Evolutionary conservation across 2,797 vertebrate genomes (phyloP).

Genomic region (Perodicticus potto): DNA sequence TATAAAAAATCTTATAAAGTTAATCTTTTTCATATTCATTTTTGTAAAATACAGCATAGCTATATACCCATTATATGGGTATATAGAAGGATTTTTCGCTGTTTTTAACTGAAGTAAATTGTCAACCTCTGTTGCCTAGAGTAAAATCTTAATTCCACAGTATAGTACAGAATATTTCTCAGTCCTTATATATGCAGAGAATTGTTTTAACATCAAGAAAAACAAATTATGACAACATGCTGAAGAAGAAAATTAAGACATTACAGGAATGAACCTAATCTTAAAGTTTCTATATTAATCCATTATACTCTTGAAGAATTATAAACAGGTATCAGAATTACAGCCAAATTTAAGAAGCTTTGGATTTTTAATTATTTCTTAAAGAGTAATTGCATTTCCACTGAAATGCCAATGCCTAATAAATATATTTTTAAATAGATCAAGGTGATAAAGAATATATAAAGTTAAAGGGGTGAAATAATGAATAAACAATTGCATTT

Average conservation of each 20-base stretch:
- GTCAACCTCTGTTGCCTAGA: background rate
- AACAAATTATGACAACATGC: conserved; percentile 18
- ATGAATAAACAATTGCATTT: background rate
- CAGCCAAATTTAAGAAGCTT: conserved; percentile 38
- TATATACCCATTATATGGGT: background rate
- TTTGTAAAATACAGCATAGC: conserved; percentile 1
- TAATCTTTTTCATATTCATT: conserved; percentile 17
- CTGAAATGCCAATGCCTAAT: conserved; percentile 33
- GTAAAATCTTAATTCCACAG: background rate
- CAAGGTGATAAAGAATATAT: conserved; percentile 27
- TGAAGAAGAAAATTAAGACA: conserved; percentile 49
- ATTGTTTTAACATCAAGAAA: conserved; percentile 36
- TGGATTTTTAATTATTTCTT: conserved; percentile 55
- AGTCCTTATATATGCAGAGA: background rate
- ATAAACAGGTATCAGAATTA: conserved; percentile 35
- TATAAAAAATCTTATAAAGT: background rate
- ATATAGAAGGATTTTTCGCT: background rate
- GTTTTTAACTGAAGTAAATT: conserved; percentile 35
- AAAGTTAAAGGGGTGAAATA: background rate
- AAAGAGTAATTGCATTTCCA: conserved; percentile 38
- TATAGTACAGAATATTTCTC: background rate
- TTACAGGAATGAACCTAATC: background rate
- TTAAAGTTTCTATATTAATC: conserved; percentile 4
- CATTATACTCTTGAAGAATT: background rate
- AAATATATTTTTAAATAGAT: conserved; percentile 55